phyloP scores from a whole-genome alignment of 2,888 invertebrate species.

The Thymelicus sylvestris region DNA sequence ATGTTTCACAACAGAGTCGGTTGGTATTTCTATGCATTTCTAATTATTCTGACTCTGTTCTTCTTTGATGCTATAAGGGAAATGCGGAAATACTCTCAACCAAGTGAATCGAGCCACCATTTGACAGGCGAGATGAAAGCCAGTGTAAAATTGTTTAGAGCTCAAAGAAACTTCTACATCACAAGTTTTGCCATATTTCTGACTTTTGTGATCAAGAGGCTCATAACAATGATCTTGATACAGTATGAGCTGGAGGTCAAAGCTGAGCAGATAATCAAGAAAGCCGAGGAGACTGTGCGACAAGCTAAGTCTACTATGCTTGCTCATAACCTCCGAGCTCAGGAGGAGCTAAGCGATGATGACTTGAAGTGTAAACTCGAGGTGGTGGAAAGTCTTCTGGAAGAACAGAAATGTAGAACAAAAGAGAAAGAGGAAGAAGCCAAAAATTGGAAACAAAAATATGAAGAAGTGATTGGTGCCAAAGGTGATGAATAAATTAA shows the following conservation, averaged over 20 bases:
- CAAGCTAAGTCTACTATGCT: slow-evolving; percentile 65
- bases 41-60: slow-evolving; percentile 86
- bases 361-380: slow-evolving; percentile 56
- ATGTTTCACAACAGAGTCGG: slow-evolving; percentile 86
- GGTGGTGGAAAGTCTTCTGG: slow-evolving; percentile 51
- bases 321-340: slow-evolving; percentile 53
- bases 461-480: slow-evolving; percentile 51
- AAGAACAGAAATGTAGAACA: slow-evolving; percentile 53
- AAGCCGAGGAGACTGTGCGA: slow-evolving; percentile 87
- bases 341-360: slow-evolving; percentile 47
- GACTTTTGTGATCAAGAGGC: slow-evolving; percentile 87
- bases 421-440: slow-evolving; percentile 60
- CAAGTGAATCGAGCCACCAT: slow-evolving; percentile 70
- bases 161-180: slow-evolving; percentile 92
- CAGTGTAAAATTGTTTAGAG: slow-evolving; percentile 89
- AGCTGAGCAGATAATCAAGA: slow-evolving; percentile 87
- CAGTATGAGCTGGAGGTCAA: slow-evolving; percentile 86
- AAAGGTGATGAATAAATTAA: slow-evolving; percentile 22
- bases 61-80: slow-evolving; percentile 90
- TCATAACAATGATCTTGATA: slow-evolving; percentile 86
- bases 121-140: slow-evolving; percentile 87
- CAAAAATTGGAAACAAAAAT: slow-evolving; percentile 60
- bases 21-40: slow-evolving; percentile 87
- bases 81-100: slow-evolving; percentile 87
- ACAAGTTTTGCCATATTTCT: slow-evolving; percentile 91